Evolutionary conservation across 2,888 invertebrate species (phyloP).

Genomic region (Ptilodon capucinus): DNA sequence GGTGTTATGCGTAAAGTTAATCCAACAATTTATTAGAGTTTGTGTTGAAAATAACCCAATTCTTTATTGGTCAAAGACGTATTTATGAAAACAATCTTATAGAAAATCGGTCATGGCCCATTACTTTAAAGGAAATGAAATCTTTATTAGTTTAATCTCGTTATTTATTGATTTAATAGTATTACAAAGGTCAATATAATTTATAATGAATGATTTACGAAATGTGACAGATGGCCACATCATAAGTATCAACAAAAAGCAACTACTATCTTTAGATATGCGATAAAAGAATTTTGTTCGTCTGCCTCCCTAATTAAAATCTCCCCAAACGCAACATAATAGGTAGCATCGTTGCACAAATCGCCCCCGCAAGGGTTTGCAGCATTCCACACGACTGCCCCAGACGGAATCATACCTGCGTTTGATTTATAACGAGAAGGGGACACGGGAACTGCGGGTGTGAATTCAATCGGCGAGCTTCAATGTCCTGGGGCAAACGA

Average conservation of each 20-base stretch:
- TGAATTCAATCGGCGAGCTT: slow-evolving; percentile 70
- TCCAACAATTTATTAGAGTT: slow-evolving; percentile 52
- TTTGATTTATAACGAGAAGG: slow-evolving; percentile 80
- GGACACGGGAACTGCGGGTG: slow-evolving; percentile 69
- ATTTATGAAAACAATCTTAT: slow-evolving; percentile 62
- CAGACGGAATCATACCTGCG: slow-evolving; percentile 74
- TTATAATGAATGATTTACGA: slow-evolving; percentile 40
- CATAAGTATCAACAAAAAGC: neutral
- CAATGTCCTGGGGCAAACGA: slow-evolving; percentile 52
- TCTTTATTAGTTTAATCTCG: slow-evolving; percentile 59
- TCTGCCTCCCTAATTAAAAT: slow-evolving; percentile 40
- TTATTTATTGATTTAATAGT: slow-evolving; percentile 56
- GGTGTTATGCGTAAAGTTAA: slow-evolving; percentile 44
- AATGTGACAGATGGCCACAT: slow-evolving; percentile 9
- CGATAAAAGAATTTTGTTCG: neutral
- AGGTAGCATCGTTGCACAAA: slow-evolving; percentile 42
- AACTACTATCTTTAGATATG: neutral
- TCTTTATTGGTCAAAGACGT: slow-evolving; percentile 53
- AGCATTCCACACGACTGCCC: slow-evolving; percentile 66
- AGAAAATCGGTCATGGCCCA: slow-evolving; percentile 54
- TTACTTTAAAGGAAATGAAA: slow-evolving; percentile 50
- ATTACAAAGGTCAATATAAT: slow-evolving; percentile 42
- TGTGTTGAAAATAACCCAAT: slow-evolving; percentile 54
- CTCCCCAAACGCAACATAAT: slow-evolving; percentile 39
- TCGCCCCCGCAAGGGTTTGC: slow-evolving; percentile 50